Percentiles rank a stretch among this genome's conserved stretches.
These are phyloP conservation scores for Patella depressa DNA, from an alignment of 2,888 invertebrate species.

Conservation along the genomic window DNA sequence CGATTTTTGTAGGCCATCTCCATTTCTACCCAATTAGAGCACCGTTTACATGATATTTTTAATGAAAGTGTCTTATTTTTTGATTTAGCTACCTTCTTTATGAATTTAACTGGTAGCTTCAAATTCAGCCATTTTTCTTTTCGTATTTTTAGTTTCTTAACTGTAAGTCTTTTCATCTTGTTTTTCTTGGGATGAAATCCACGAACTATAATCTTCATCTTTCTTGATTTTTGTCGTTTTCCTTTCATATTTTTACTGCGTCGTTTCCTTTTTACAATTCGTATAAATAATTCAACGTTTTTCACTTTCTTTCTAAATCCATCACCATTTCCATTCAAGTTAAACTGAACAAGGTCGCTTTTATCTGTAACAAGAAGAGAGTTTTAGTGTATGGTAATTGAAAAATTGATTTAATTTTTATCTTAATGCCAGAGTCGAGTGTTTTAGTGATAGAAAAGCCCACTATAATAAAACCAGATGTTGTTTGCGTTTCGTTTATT, in stretches of 20 bases:
- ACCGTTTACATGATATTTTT: not conserved
- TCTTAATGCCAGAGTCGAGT: too few relatives aligned
- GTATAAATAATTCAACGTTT: not conserved
- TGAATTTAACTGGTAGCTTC: not conserved
- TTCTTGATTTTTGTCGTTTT: not conserved
- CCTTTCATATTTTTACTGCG: not conserved
- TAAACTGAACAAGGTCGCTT: not conserved
- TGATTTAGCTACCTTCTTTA: not conserved
- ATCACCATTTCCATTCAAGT: not conserved
- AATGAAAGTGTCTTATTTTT: not conserved
- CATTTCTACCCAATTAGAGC: not conserved
- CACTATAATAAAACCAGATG: too few relatives aligned
- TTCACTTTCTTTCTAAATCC: not conserved
- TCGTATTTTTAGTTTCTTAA: not conserved
- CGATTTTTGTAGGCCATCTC: not conserved
- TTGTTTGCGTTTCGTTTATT: too few relatives aligned
- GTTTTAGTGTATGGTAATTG: too few relatives aligned
- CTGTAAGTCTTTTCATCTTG: not conserved
- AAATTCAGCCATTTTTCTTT: constrained; percentile 4
- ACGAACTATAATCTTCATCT: not conserved
- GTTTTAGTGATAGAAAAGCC: too few relatives aligned
- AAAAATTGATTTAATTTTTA: too few relatives aligned
- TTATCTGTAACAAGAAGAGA: not conserved
- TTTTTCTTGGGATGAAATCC: not conserved
- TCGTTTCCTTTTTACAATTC: not conserved